These are phyloP conservation scores for Oncorhynchus tshawytscha DNA, from an alignment of 2,113 vertebrate genomes.

Conservation along the genomic window DNA sequence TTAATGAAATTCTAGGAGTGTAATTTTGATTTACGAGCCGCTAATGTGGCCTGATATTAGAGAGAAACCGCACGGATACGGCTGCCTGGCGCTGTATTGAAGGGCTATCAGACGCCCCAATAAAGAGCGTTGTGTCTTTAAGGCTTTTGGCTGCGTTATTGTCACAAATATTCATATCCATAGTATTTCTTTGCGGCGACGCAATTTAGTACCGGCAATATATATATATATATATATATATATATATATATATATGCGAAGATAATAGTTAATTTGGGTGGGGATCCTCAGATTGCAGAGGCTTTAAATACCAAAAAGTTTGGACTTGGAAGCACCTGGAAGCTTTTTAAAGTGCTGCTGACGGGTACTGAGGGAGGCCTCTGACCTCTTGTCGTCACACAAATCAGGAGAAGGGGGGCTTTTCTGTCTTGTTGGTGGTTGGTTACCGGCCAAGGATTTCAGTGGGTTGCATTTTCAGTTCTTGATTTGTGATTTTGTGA, in stretches of 20 bases:
- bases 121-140: constrained; percentile 68
- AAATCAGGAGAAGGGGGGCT: constrained; percentile 48
- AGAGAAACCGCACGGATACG: constrained; percentile 70
- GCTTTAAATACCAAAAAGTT: constrained; percentile 61
- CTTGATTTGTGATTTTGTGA: constrained; percentile 48
- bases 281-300: constrained; percentile 51
- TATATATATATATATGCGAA: constrained; percentile 64
- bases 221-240: constrained; percentile 46
- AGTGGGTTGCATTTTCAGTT: constrained; percentile 35
- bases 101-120: constrained; percentile 70
- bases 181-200: constrained; percentile 73
- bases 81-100: constrained; percentile 73
- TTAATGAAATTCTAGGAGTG: constrained; percentile 76
- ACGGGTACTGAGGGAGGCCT: constrained; percentile 14
- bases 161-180: constrained; percentile 73
- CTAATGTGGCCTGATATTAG: constrained; percentile 76
- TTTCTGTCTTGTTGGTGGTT: constrained; percentile 35
- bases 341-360: constrained; percentile 56
- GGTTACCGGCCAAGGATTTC: constrained; percentile 36
- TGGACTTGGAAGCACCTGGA: constrained; percentile 56
- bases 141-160: constrained; percentile 67
- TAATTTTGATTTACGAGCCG: constrained; percentile 79
- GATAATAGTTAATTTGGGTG: constrained; percentile 71
- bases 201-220: constrained; percentile 73
- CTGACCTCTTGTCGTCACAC: constrained; percentile 47